Evolutionary conservation across 2,113 vertebrate species (phyloP).

Genomic region (Leucopsar rothschildi): DNA sequence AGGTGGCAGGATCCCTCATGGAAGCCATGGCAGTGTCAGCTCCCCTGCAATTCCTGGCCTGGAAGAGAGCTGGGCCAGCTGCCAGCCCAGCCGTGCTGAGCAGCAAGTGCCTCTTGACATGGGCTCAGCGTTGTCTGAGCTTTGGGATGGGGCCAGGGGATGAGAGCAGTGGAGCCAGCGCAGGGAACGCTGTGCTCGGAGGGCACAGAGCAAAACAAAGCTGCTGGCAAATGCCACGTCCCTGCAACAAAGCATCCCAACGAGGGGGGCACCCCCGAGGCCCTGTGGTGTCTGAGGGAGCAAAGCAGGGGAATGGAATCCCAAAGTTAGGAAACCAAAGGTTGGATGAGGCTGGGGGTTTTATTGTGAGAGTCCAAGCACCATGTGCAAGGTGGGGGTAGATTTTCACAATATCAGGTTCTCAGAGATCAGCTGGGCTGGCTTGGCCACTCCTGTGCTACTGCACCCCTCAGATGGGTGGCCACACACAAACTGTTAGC

Average conservation of each 20-base stretch:
- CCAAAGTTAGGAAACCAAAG: neutral
- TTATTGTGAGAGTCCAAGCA: neutral
- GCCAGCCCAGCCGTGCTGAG: neutral
- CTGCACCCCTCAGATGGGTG: neutral
- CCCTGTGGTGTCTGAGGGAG: neutral
- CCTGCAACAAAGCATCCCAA: neutral
- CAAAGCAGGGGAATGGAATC: neutral
- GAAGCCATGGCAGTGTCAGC: neutral
- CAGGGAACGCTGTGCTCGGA: neutral
- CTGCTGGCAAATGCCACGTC: neutral
- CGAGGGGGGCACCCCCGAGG: neutral
- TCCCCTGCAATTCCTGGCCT: neutral
- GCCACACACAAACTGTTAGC: neutral
- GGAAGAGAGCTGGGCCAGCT: neutral
- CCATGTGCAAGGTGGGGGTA: fast-evolving
- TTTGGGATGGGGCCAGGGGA: conserved; percentile 10
- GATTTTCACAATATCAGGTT: neutral
- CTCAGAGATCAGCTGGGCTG: neutral
- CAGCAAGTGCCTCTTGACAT: conserved; percentile 39
- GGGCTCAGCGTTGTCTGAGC: neutral
- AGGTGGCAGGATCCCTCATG: neutral
- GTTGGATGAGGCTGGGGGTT: neutral
- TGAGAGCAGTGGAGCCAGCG: neutral
- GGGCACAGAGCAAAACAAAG: neutral
- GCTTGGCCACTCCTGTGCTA: neutral